phyloP scores from a whole-genome alignment of 1,140 invertebrate genomes.

The Platyura marginata region DNA sequence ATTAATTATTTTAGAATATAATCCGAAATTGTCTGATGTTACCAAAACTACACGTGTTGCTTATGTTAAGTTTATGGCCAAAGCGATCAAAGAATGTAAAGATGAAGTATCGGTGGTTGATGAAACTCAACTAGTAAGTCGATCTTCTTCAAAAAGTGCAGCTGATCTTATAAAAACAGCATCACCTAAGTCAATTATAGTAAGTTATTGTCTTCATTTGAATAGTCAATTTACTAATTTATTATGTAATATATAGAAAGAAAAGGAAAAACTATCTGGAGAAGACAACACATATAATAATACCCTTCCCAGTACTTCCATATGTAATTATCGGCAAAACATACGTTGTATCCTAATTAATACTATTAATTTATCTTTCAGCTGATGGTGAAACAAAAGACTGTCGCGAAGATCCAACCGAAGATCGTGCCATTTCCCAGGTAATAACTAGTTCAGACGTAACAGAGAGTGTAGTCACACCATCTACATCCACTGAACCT shows the following conservation, averaged over 20 bases:
- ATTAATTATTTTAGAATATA: slow-evolving; percentile 54
- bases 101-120: slow-evolving; percentile 7
- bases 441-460: too few relatives aligned
- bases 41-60: slow-evolving; percentile 57
- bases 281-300: background rate
- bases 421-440: too few relatives aligned
- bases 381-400: too few relatives aligned
- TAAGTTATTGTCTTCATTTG: background rate
- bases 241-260: background rate
- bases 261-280: background rate
- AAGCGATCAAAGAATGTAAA: slow-evolving; percentile 22
- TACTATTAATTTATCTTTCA: too few relatives aligned
- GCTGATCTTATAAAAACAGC: background rate
- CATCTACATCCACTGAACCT: background rate
- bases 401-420: too few relatives aligned
- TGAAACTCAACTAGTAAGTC: background rate
- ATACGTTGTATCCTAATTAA: too few relatives aligned
- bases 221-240: too few relatives aligned
- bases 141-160: too few relatives aligned
- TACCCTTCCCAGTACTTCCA: too few relatives aligned
- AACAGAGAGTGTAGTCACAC: too few relatives aligned
- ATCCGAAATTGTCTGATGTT: slow-evolving; percentile 54
- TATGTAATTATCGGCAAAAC: too few relatives aligned
- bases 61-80: slow-evolving; percentile 71
- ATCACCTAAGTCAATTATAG: background rate